Evolutionary conservation across 2,888 invertebrate genomes (phyloP), one percentile per base, ranked within the genome.

Genomic region (Napeogenes inachia): DNA sequence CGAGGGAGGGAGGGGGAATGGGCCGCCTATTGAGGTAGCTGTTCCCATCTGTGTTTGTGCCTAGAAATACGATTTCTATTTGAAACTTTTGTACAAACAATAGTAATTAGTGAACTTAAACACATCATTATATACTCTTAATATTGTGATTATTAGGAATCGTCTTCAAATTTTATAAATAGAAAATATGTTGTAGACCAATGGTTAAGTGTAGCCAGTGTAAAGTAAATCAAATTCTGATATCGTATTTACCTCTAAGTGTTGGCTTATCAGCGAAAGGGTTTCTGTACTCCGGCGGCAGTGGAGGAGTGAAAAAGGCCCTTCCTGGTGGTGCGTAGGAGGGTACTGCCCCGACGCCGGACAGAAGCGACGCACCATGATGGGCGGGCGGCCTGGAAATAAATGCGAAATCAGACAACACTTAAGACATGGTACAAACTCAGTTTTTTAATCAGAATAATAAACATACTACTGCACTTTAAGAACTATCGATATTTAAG

Each of bases 261-360:
- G 96, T 97, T 59, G 96, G 96, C 82, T 96, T 96, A 79, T 96
- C 96, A n/a, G 96, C 96, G 78, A 96, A 96, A 0, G 96, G 96
- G 87, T 96, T 95, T 66, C 94, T 92, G 78, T 95, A 95, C 82
- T 96, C 96, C 8, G 95, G 95, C 13, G 96, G 96, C 69, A 96
- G 82, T 0, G 96, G 96, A 1, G 96, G 96, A 0, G 96, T 96
- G 83, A 95, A 94, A 81, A 95, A 94, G 13, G 94, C 92, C 63
- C 96, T 87, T 45, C 95, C 94, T 32, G 96, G 96, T 59, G 96
- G 96, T 35, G 96, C 95, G 84, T 96, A 96, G 46, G 95, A 95
- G 47, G 96, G 96, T 70, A 95, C 92, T 71, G 95, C 95, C 57
- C 93, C 94, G 90, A 92, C 69, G 90, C 93, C 72, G 85, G 94